phyloP scores from a whole-genome alignment of 2,797 vertebrate species.

The Cryptoblepharus egeriae region DNA sequence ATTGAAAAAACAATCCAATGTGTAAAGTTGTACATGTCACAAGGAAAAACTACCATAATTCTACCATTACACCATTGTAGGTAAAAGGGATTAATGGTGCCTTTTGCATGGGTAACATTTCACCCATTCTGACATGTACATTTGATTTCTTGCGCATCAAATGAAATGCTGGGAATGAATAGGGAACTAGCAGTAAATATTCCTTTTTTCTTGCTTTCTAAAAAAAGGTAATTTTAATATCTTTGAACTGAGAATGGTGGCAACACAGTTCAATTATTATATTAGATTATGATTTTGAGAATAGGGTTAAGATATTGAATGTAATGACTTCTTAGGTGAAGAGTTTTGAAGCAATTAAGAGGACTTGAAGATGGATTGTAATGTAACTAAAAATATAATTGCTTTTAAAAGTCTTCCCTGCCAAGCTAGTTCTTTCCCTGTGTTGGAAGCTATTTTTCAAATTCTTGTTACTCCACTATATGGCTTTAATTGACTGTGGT shows the following conservation, averaged over 20 bases:
- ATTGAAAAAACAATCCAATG: constrained; percentile 2
- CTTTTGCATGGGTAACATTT: background rate
- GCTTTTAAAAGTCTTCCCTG: constrained; percentile 68
- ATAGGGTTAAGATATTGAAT: constrained; percentile 72
- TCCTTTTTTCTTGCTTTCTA: background rate
- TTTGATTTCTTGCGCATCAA: constrained; percentile 40
- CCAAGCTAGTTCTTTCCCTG: constrained; percentile 56
- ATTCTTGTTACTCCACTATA: constrained; percentile 65
- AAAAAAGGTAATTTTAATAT: constrained; percentile 54
- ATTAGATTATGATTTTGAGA: constrained; percentile 70
- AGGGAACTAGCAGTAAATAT: constrained; percentile 24
- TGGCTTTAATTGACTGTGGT: constrained; percentile 68
- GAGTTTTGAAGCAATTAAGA: constrained; percentile 76
- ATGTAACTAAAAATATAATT: constrained; percentile 76
- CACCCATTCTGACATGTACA: constrained; percentile 42
- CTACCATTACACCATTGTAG: background rate
- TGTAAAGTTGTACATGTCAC: background rate
- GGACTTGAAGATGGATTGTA: constrained; percentile 67
- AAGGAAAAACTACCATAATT: background rate
- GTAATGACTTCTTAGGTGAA: constrained; percentile 72
- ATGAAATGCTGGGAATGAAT: constrained; percentile 17
- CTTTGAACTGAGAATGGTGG: constrained; percentile 66
- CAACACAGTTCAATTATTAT: constrained; percentile 72
- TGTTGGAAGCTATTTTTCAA: constrained; percentile 62
- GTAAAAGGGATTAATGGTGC: constrained; percentile 47